phyloP scores from a whole-genome alignment of 2,888 invertebrate species.

The Lomographa bimaculata region DNA sequence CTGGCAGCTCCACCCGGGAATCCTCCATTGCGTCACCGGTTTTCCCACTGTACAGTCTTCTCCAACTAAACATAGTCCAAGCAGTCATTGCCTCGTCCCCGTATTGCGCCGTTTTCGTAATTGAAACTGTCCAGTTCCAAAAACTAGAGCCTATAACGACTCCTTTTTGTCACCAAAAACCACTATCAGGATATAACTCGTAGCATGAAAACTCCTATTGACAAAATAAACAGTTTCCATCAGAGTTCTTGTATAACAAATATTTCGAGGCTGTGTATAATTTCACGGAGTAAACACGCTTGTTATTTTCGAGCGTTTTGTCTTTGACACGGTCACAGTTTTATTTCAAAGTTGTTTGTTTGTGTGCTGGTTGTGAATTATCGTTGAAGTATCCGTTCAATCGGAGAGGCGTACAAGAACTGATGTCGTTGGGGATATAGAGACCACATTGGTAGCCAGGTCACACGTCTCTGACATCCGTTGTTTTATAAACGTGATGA shows the following conservation, averaged over 20 bases:
- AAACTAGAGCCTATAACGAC: conserved; percentile 11
- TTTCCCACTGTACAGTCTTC: conserved; percentile 68
- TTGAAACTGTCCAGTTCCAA: conserved; percentile 10
- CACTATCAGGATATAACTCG: conserved; percentile 3
- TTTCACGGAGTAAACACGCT: conserved; percentile 18
- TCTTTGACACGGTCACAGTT: conserved; percentile 18
- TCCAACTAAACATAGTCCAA: conserved; percentile 81
- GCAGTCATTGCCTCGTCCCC: conserved; percentile 80
- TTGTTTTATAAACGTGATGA: conserved; percentile 66
- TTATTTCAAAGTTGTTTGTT: conserved; percentile 24
- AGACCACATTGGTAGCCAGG: conserved; percentile 62
- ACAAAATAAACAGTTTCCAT: conserved; percentile 25
- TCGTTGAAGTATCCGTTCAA: conserved; percentile 57
- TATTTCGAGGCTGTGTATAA: conserved; percentile 25
- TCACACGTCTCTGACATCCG: conserved; percentile 75
- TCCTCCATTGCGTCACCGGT: conserved; percentile 60
- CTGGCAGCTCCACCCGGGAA: conserved; percentile 63
- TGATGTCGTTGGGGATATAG: conserved; percentile 52
- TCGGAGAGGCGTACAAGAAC: conserved; percentile 57
- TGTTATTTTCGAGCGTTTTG: conserved; percentile 26
- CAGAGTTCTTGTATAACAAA: conserved; percentile 24
- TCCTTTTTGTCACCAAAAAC: conserved; percentile 2
- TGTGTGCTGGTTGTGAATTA: conserved; percentile 30
- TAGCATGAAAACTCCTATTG: conserved; percentile 12
- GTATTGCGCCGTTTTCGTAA: conserved; percentile 75